Conservation (phyloP, 2,113 vertebrate genomes). For the Caretta caretta region DNA sequence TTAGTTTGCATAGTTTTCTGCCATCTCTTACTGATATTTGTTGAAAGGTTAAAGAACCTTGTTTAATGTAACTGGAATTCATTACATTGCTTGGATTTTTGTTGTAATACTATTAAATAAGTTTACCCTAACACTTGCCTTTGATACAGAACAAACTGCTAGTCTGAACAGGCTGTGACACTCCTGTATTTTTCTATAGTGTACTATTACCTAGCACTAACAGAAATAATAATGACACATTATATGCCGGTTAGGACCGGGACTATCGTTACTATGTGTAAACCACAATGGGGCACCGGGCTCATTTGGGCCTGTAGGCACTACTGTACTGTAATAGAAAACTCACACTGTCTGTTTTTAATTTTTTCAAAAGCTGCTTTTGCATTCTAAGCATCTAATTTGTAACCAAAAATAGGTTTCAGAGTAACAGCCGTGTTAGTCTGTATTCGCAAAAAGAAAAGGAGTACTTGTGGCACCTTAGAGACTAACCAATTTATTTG, state of each 20-base stretch:
- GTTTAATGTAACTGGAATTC: background rate
- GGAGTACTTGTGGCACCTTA: too few species aligned
- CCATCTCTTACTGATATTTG: too few species aligned
- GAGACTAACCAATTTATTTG: too few species aligned
- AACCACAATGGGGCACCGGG: background rate
- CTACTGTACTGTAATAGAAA: too few species aligned
- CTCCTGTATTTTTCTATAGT: background rate
- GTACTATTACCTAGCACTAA: too few species aligned
- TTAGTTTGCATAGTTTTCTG: too few species aligned
- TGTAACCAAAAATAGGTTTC: background rate
- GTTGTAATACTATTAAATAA: background rate
- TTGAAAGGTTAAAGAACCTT: background rate
- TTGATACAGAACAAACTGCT: background rate
- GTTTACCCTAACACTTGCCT: background rate
- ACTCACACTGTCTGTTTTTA: rapidly evolving
- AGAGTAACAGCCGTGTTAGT: too few species aligned
- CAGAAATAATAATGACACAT: background rate
- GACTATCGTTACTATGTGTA: background rate
- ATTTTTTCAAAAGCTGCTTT: background rate
- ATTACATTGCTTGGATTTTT: slow-evolving; percentile 22
- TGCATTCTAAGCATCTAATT: background rate
- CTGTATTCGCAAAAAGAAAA: too few species aligned
- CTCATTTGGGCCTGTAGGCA: background rate
- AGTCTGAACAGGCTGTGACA: background rate
- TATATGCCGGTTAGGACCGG: background rate